Base-by-base conservation (phyloP, 2,113 vertebrate species). In the Salminus brasiliensis region DNA sequence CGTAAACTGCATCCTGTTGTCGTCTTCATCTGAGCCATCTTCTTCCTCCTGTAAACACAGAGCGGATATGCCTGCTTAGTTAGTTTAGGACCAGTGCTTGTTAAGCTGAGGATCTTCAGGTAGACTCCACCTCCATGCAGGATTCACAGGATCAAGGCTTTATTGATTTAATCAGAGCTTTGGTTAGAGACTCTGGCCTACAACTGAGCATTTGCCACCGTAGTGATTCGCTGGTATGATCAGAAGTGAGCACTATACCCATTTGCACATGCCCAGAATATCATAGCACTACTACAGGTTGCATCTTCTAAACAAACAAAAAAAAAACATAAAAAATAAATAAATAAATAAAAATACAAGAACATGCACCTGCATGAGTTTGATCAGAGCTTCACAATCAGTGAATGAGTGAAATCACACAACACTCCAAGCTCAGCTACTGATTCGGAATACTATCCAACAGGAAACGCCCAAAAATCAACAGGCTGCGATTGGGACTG, bases 11-110 rank as follows among this genome's bases (percentile, higher is more conserved):
- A 92, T 93, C 87, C 93, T 96, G 6, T 82, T 73, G 1, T 81
- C 94, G 25, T 99, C 97, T 0, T 98, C 97, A 69, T 98, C 97
- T 0, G 96, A 97, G 6, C 95, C 95, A 3, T 97, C 97, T 66
- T 98, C 97, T 90, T 99, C 97, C 80, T 97, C 96, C 96, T 97
- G 85, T 9, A 7, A 62, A 57, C 23, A 39, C 55, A 74, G 68
- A 77, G 7, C 72, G 78, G 41, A 86, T 74, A 83, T 0, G 0
- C 0, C 0, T 29, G 12, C 7, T 25, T 16, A 18, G 4, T 23
- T 60, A 27, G 23, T 6, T 4, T 36, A 65, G 21, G 23, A 60
- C 8, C 29, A 57, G 36, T 15, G 18, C 53, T 36, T 39, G 41
- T 70, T 18, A 74, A 45, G 12, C 36, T 21, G 30, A 63, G 5